Conservation (phyloP, 2,113 vertebrate genomes). For the Benitochromis conjunctus region DNA sequence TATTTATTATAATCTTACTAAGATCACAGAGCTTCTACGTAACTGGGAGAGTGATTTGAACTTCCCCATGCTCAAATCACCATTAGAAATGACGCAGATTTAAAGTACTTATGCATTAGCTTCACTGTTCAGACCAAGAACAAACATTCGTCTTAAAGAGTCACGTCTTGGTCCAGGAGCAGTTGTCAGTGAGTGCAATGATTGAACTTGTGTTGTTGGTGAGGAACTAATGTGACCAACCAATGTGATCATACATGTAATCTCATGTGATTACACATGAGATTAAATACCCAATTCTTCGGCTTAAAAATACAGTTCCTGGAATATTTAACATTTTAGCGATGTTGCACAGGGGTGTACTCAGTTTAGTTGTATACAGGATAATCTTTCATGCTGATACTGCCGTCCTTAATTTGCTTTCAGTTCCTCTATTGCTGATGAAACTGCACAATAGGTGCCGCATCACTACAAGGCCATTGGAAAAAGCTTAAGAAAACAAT, state of each 20-base stretch:
- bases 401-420: neutral
- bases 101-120: neutral
- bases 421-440: neutral
- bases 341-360: neutral
- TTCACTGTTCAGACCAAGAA: neutral
- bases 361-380: neutral
- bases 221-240: too few species aligned
- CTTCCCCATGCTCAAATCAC: neutral
- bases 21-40: neutral
- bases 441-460: neutral
- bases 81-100: neutral
- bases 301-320: neutral
- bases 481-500: neutral
- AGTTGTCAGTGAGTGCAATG: neutral
- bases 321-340: neutral
- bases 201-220: neutral
- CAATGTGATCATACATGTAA: neutral
- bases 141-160: neutral
- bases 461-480: neutral
- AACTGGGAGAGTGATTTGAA: neutral
- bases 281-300: neutral
- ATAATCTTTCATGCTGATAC: neutral
- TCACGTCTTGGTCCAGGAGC: neutral
- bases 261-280: neutral
- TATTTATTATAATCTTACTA: neutral